These are phyloP conservation scores for Oreortyx pictus DNA, from an alignment of 2,797 vertebrate genomes.

Conservation along the genomic window DNA sequence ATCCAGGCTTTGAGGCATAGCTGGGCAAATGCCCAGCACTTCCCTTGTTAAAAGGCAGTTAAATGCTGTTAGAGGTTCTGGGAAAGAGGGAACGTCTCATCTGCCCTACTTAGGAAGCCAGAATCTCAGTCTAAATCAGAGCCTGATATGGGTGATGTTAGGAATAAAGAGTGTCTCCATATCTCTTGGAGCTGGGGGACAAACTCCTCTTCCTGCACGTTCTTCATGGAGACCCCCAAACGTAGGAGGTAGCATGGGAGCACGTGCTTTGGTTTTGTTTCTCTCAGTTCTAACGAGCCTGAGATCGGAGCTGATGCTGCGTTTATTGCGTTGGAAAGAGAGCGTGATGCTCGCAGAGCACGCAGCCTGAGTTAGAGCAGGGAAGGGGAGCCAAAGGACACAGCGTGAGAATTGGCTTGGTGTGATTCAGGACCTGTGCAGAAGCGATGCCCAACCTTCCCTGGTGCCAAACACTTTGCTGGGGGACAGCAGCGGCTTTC, in stretches of 20 bases:
- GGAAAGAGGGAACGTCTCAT: neutral
- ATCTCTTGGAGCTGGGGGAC: neutral
- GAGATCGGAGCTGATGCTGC: neutral
- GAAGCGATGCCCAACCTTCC: neutral
- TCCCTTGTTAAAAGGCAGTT: neutral
- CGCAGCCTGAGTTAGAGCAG: fast-evolving
- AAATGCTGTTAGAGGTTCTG: neutral
- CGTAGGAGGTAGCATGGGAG: neutral
- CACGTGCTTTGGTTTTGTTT: neutral
- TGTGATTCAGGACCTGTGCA: neutral
- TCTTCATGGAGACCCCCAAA: neutral
- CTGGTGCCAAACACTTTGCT: neutral
- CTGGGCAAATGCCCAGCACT: neutral
- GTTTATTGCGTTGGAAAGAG: neutral
- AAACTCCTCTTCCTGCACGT: neutral
- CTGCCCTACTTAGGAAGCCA: neutral
- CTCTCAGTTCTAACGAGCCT: neutral
- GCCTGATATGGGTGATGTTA: neutral
- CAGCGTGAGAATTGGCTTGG: neutral
- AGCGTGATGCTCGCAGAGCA: neutral
- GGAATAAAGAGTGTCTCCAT: neutral
- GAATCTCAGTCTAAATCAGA: neutral
- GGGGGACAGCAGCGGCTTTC: neutral
- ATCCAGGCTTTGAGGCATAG: neutral
- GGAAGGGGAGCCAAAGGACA: neutral